These are phyloP conservation scores for Bradypodion pumilum DNA, from an alignment of 2,797 vertebrate genomes.

Conservation along the genomic window DNA sequence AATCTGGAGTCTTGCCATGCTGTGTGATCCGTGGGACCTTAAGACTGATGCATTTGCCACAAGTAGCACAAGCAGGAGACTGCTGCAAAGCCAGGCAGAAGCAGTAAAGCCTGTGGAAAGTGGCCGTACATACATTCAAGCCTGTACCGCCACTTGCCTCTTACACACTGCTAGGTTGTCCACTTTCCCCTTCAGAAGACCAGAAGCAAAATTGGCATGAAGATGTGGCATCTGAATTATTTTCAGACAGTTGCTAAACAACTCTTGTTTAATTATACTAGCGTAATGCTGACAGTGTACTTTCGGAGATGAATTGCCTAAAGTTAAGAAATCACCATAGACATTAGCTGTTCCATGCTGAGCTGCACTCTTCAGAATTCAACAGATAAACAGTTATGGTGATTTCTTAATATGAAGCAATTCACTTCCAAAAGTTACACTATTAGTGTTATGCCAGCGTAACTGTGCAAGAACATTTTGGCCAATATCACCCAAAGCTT, in stretches of 20 bases:
- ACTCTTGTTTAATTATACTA: too few species aligned
- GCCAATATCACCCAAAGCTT: background rate
- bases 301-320: too few species aligned
- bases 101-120: background rate
- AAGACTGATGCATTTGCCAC: background rate
- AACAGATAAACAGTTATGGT: too few species aligned
- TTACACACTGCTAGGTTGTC: background rate
- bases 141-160: background rate
- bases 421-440: too few species aligned
- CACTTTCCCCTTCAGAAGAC: background rate
- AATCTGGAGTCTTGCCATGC: background rate
- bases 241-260: too few species aligned
- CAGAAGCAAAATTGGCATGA: too few species aligned
- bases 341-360: too few species aligned
- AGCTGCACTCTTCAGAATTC: too few species aligned
- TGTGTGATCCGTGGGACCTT: background rate
- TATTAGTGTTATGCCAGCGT: background rate
- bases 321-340: too few species aligned
- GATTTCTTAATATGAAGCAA: too few species aligned
- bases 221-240: too few species aligned
- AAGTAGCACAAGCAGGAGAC: background rate
- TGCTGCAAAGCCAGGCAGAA: background rate
- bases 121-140: background rate
- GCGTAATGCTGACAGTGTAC: too few species aligned
- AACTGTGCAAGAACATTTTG: background rate